Conservation (phyloP, 2,888 invertebrate genomes). For the Heliconius aoede region DNA sequence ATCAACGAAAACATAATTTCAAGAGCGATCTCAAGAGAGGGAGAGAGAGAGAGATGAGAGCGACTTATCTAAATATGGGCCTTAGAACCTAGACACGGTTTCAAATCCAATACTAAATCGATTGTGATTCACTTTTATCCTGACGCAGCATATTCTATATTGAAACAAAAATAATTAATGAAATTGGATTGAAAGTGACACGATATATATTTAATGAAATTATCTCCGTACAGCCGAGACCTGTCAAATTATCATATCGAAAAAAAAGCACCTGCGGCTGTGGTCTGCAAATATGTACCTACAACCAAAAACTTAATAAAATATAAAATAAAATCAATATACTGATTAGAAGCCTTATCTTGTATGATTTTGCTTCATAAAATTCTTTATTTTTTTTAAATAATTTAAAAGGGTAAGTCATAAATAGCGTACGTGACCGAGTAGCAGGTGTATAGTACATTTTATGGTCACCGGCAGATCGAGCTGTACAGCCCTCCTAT, state of each 20-base stretch:
- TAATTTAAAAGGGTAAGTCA: background rate
- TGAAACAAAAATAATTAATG: background rate
- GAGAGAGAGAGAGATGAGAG: too few relatives aligned
- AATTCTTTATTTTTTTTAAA: background rate
- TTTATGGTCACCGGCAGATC: constrained; percentile 37
- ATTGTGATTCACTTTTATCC: background rate
- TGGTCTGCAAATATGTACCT: background rate
- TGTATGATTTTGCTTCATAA: too few relatives aligned
- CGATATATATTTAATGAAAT: background rate
- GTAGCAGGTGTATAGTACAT: constrained; percentile 28
- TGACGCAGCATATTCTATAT: background rate
- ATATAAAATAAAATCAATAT: background rate
- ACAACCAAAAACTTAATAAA: background rate
- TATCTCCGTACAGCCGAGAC: background rate
- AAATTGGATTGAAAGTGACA: background rate
- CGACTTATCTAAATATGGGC: too few relatives aligned
- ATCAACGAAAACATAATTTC: too few relatives aligned
- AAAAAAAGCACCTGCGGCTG: background rate
- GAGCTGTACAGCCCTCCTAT: constrained; percentile 32
- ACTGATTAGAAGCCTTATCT: background rate
- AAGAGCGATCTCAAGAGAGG: too few relatives aligned
- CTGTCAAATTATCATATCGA: background rate
- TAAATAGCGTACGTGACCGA: background rate
- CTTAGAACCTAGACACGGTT: too few relatives aligned
- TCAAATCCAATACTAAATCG: background rate